These are phyloP conservation scores for Zootoca vivipara DNA, from an alignment of 2,113 vertebrate genomes.

Conservation along the genomic window DNA sequence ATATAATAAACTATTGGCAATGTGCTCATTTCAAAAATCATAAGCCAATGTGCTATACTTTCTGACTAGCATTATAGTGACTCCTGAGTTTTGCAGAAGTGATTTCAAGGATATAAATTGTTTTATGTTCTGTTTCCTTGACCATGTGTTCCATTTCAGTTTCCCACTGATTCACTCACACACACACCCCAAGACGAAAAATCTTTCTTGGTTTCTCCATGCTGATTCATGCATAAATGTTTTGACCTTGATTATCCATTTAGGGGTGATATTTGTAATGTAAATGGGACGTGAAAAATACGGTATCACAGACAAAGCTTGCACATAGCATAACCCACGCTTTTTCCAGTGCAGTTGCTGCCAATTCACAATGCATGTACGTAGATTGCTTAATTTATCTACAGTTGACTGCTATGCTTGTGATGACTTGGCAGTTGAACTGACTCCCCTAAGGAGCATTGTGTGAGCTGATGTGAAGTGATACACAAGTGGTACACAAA, in stretches of 20 bases:
- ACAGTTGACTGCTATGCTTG: neutral
- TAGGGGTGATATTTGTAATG: neutral
- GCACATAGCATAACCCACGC: neutral
- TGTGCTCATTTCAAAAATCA: too few relatives aligned
- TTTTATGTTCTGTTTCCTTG: neutral
- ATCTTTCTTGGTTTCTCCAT: neutral
- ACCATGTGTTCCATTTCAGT: neutral
- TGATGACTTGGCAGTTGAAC: neutral
- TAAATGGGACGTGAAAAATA: neutral
- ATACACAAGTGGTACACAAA: neutral
- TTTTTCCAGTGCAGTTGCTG: neutral
- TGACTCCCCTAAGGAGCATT: neutral
- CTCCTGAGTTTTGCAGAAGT: neutral
- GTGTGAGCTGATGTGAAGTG: neutral
- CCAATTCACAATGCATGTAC: neutral
- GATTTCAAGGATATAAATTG: fast-evolving
- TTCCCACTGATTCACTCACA: neutral
- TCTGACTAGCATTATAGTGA: neutral
- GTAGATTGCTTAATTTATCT: neutral
- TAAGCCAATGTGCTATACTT: neutral
- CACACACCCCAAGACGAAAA: neutral
- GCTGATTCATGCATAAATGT: neutral
- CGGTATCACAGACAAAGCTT: neutral
- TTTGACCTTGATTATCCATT: neutral
- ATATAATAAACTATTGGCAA: too few relatives aligned